Percentiles rank a stretch among this genome's conserved stretches.
These are phyloP conservation scores for Porites rus DNA, from an alignment of 92 coral and sea anemone species.

Conservation along the genomic window DNA sequence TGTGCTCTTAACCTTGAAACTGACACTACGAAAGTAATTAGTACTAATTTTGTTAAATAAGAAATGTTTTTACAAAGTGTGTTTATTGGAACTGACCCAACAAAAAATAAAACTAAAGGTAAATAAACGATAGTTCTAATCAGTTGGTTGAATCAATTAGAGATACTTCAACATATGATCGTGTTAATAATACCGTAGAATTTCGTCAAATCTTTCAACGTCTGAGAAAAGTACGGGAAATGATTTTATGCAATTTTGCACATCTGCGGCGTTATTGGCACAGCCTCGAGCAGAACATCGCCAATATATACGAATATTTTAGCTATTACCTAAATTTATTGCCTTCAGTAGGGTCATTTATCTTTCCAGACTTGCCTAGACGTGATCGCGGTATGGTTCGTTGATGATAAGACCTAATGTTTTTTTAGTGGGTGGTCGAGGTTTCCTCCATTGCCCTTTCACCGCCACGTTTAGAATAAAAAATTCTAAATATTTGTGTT, in stretches of 20 bases:
- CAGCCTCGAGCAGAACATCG: neutral
- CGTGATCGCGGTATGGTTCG: neutral
- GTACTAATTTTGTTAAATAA: neutral
- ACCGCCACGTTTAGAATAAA: too few species aligned
- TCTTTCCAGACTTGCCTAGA: neutral
- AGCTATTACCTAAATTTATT: neutral
- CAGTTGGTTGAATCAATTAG: constrained; percentile 8
- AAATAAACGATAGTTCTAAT: neutral
- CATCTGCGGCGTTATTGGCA: neutral
- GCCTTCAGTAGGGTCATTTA: neutral
- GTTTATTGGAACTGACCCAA: neutral
- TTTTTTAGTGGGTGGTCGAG: neutral
- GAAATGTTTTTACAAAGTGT: too few species aligned
- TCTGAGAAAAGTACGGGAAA: neutral
- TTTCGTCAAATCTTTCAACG: constrained; percentile 8
- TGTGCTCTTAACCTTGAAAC: neutral
- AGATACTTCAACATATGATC: neutral
- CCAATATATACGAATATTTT: neutral
- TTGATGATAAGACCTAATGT: neutral
- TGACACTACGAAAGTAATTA: neutral
- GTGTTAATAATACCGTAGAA: neutral
- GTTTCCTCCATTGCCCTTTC: too few species aligned
- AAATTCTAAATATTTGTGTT: too few species aligned
- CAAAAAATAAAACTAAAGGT: neutral
- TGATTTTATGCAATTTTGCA: neutral